Base-by-base conservation (phyloP, 2,888 invertebrate genomes). In the Eulithis testata region DNA sequence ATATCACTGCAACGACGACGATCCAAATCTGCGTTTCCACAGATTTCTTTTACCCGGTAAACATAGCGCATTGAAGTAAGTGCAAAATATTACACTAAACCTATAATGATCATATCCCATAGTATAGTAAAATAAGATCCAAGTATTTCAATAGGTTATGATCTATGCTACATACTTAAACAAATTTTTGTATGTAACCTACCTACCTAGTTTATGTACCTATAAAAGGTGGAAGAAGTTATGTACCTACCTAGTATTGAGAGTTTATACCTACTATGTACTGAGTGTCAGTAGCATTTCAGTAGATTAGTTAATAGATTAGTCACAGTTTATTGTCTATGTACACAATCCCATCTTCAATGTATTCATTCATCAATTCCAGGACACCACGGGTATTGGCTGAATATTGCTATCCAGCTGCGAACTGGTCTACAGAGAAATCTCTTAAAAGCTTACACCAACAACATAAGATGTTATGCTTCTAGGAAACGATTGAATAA, bases 391-490 rank as follows among this genome's bases (percentile, higher is more conserved):
- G 50, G 43, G 54, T 54, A 43, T 59, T 40, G 43, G 58, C 58
- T n/a, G 58, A 59, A 59, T 59, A 50, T 12, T 59, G 58, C n/a
- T 59, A 40, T n/a, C 58, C 50, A 50, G 50, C 27, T 59, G 58
- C 27, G 12, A 12, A 59, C 43, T 50, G 58, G 58, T 59, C 58
- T n/a, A 50, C 21, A 43, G 50, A 40, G 21, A 43, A 51, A 27
- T 50, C 58, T 9, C 50, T 59, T 1, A 50, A 43, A 50, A 58
- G 37, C 21, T 58, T 37, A n/a, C 56, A 56, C 27, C n/a, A 8
- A 31, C 45, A 45, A n/a, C 49, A 49, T 47, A 51, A 51, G 11
- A 51, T 56, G 44, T 12, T 56, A 31, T 56, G 56, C 31, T 31
- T 11, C 51, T 51, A 31, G 40, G 21, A 49, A 49, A 40, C 21